Evolutionary conservation across 2,113 vertebrate species (phyloP), one percentile per base, ranked within the genome.

Genomic region (Clarias batrachus): DNA sequence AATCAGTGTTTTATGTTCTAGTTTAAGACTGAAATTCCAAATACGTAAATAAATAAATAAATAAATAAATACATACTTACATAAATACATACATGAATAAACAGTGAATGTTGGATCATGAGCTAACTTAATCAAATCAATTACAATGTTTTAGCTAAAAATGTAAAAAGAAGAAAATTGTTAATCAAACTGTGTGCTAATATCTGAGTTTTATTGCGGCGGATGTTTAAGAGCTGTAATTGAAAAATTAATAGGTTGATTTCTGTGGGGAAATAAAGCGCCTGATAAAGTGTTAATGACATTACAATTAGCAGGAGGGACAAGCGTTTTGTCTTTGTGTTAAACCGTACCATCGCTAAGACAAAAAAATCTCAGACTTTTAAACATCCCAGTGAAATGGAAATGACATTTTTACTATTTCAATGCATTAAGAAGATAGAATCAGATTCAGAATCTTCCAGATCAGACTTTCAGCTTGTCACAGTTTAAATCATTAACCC

Each of bases 241-340:
- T 90, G 90, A 88, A 90, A 90, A 90, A 89, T 90, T 89, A 90
- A 90, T 90, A 86, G 88, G 84, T 87, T 90, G 71, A 79, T 59
- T 88, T 90, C 90, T 90, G 37, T 80, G 60, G 90, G 88, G 90
- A 90, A 86, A 88, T 88, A 56, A 68, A 85, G 84, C 25, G 77
- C 84, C 68, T 79, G 86, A 59, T 71, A 80, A 83, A 86, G 78
- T 21, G 82, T 87, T 90, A 87, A 89, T 88, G 88, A 89, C 85
- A 71, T 65, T 88, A 74, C 82, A 86, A 83, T 90, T 86, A 73
- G 76, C 68, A 73, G 68, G 60, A 90, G 77, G 73, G 63, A 57
- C 74, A 54, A 48, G 68, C 17, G 57, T 56, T 85, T 78, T 30
- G 21, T 85, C 83, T 79, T 82, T 89, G 68, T 85, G 70, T 81